Evolutionary conservation across 1,140 invertebrate genomes (phyloP).

Genomic region (Aphis craccivora): DNA sequence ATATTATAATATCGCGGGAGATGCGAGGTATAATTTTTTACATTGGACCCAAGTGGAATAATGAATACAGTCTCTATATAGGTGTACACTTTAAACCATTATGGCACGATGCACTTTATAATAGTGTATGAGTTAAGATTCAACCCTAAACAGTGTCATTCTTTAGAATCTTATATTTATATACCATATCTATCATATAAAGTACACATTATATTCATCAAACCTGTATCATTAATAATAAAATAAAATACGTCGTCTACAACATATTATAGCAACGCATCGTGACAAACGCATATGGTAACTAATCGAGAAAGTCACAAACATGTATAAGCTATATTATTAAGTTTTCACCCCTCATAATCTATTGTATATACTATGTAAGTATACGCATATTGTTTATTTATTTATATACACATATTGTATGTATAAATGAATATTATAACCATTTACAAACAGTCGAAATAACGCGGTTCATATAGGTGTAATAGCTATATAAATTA

Average conservation of each 20-base stretch:
- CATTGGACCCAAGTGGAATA: not conserved
- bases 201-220: not conserved
- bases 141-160: not conserved
- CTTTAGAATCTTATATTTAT: not conserved
- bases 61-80: not conserved
- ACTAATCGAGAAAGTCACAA: not conserved
- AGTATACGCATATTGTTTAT: too few relatives aligned
- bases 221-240: not conserved
- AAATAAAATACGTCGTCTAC: not conserved
- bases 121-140: not conserved
- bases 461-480: not conserved
- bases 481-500: not conserved
- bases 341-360: not conserved
- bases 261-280: not conserved
- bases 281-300: not conserved
- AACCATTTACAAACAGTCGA: not conserved
- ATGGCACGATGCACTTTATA: not conserved
- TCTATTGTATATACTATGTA: not conserved
- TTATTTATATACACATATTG: too few relatives aligned
- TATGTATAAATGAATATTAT: not conserved
- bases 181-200: not conserved
- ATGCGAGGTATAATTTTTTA: not conserved
- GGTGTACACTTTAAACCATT: not conserved
- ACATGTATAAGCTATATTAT: not conserved
- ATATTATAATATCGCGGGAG: not conserved